Conservation (phyloP, 2,113 vertebrate genomes). For the Megaleporinus macrocephalus region DNA sequence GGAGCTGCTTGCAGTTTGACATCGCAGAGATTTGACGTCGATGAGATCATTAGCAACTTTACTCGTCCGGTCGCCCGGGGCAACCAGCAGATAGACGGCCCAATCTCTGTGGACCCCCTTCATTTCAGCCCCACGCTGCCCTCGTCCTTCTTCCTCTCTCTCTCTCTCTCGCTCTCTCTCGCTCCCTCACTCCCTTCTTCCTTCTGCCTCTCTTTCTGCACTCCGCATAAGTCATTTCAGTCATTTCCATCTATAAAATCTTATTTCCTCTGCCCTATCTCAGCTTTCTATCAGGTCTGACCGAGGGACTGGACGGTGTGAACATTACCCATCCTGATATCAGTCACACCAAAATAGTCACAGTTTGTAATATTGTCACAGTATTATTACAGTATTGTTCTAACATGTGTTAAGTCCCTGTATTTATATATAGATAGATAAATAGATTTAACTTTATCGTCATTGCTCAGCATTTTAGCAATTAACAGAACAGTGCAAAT, state of each 20-base stretch:
- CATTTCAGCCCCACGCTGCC: conserved; percentile 54
- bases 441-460: no score
- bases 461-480: no score
- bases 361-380: neutral
- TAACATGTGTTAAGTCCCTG: neutral
- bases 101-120: conserved; percentile 63
- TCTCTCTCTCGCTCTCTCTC: conserved; percentile 35
- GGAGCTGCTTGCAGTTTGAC: conserved; percentile 71
- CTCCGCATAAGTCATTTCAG: conserved; percentile 5
- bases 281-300: conserved; percentile 77
- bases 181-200: neutral
- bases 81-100: conserved; percentile 63
- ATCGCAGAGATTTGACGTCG: conserved; percentile 69
- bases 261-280: conserved; percentile 34
- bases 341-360: neutral
- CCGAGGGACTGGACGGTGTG: conserved; percentile 52
- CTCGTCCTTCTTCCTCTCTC: conserved; percentile 48
- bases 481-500: no score
- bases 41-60: conserved; percentile 78
- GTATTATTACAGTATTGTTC: neutral
- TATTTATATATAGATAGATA: neutral
- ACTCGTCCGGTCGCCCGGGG: conserved; percentile 67
- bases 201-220: conserved; percentile 20
- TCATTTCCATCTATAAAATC: conserved; percentile 45
- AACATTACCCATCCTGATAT: neutral